These are phyloP conservation scores for Drosophila chauvacae DNA, from an alignment of 1,140 invertebrate species.

Conservation along the genomic window DNA sequence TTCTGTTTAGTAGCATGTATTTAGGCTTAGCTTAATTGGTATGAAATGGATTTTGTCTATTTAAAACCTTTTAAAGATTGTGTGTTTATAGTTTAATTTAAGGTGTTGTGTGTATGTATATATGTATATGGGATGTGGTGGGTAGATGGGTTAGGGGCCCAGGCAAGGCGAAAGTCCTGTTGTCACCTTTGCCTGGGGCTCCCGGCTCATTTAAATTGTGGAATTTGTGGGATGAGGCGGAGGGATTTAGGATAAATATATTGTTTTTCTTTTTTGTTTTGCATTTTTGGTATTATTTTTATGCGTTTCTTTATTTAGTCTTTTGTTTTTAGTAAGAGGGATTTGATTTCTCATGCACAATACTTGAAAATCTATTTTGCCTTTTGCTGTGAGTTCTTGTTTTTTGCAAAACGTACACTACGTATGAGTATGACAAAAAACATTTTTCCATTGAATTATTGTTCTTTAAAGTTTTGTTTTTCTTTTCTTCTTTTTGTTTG, in stretches of 20 bases:
- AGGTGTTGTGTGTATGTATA: constrained; percentile 32
- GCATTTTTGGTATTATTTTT: constrained; percentile 67
- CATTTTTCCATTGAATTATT: constrained; percentile 45
- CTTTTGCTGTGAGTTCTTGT: constrained; percentile 56
- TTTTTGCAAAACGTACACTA: constrained; percentile 55
- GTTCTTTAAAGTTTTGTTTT: constrained; percentile 19
- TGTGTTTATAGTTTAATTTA: constrained; percentile 35
- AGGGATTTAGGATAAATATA: constrained; percentile 32
- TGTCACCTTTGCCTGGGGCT: constrained; percentile 30
- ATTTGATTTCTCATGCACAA: constrained; percentile 84
- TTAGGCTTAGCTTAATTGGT: constrained; percentile 46
- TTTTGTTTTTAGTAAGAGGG: constrained; percentile 79
- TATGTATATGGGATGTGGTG: constrained; percentile 37
- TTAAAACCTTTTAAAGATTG: constrained; percentile 43
- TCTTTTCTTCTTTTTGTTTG: constrained; percentile 21
- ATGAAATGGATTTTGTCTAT: constrained; percentile 50
- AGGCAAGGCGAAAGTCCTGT: constrained; percentile 24
- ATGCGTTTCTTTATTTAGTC: constrained; percentile 69
- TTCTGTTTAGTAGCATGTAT: constrained; percentile 43
- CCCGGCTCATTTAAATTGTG: constrained; percentile 6
- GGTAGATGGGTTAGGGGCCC: constrained; percentile 9
- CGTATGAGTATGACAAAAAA: constrained; percentile 62
- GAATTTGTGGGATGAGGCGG: constrained; percentile 27
- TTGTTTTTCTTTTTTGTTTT: constrained; percentile 23
- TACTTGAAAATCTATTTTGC: constrained; percentile 85